Conservation (phyloP, 92 coral and sea anemone species). For the Heliopora coerulea region DNA sequence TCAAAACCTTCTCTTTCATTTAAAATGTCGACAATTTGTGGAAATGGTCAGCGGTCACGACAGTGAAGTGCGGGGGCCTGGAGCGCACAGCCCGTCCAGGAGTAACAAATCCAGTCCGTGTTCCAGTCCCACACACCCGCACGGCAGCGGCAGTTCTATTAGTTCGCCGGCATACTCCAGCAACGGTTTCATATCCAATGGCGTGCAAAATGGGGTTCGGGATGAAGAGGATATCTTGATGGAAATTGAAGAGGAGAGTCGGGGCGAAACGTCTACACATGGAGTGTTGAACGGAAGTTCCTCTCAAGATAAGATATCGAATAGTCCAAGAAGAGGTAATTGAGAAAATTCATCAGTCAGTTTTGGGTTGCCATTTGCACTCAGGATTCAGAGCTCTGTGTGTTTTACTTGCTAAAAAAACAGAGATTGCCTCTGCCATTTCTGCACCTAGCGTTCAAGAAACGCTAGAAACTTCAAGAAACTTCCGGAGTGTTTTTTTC, state of each 20-base stretch:
- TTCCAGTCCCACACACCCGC: constrained; percentile 96
- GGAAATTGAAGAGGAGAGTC: constrained; percentile 89
- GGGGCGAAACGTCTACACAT: constrained; percentile 52
- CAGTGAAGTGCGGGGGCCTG: constrained; percentile 83
- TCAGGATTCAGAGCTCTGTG: too few species aligned
- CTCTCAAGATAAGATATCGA: constrained; percentile 61
- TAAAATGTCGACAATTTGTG: constrained; percentile 97
- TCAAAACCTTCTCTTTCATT: constrained; percentile 82
- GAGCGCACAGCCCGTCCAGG: constrained; percentile 89
- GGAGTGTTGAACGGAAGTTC: constrained; percentile 82
- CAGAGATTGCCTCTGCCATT: too few species aligned
- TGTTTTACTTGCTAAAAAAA: too few species aligned
- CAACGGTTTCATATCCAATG: constrained; percentile 87
- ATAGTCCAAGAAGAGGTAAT: constrained; percentile 82
- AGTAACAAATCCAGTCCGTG: constrained; percentile 86
- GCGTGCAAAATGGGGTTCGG: constrained; percentile 85
- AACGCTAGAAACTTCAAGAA: too few species aligned
- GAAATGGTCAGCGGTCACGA: constrained; percentile 99
- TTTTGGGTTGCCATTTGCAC: too few species aligned
- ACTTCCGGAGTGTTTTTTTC: too few species aligned
- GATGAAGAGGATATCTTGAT: constrained; percentile 82
- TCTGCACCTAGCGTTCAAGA: too few species aligned
- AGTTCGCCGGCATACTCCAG: constrained; percentile 60
- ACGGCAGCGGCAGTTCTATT: constrained; percentile 66
- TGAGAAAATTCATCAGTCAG: too few species aligned